Conservation (phyloP, 2,113 vertebrate genomes). For the Oreochromis niloticus region DNA sequence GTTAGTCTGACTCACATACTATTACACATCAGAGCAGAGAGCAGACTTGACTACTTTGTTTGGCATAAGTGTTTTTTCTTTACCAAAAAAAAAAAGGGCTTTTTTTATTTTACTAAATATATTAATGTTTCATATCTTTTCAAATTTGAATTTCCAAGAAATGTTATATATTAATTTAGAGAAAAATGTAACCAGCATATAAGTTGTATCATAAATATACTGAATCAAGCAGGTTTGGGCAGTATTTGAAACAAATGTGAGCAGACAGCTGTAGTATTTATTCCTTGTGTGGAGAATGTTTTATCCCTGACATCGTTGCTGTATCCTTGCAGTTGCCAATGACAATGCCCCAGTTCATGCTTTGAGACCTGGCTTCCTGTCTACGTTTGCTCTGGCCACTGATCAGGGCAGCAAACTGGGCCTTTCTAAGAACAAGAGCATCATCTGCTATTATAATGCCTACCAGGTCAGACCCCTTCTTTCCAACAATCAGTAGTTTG, state of each 20-base stretch:
- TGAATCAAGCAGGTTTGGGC: neutral
- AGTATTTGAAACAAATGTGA: neutral
- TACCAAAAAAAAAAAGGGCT: neutral
- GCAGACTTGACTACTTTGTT: neutral
- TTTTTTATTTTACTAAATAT: neutral
- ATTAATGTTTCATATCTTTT: neutral
- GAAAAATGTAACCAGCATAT: neutral
- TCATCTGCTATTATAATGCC: conserved; percentile 97
- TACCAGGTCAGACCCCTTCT: conserved; percentile 81
- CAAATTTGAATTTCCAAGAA: neutral
- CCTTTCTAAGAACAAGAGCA: conserved; percentile 98
- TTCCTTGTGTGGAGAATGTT: neutral
- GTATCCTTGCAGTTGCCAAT: conserved; percentile 82
- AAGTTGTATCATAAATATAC: neutral
- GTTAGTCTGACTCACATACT: neutral
- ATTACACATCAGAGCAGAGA: neutral
- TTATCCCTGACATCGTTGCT: neutral
- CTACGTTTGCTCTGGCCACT: conserved; percentile 94
- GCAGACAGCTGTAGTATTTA: neutral
- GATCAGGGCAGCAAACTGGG: conserved; percentile 98
- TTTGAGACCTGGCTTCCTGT: conserved; percentile 89
- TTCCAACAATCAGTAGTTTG: neutral
- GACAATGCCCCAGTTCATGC: conserved; percentile 95
- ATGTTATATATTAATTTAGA: neutral
- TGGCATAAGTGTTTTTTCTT: neutral